phyloP scores from a whole-genome alignment of 2,113 vertebrate species.

The Orientallactaga bullata region DNA sequence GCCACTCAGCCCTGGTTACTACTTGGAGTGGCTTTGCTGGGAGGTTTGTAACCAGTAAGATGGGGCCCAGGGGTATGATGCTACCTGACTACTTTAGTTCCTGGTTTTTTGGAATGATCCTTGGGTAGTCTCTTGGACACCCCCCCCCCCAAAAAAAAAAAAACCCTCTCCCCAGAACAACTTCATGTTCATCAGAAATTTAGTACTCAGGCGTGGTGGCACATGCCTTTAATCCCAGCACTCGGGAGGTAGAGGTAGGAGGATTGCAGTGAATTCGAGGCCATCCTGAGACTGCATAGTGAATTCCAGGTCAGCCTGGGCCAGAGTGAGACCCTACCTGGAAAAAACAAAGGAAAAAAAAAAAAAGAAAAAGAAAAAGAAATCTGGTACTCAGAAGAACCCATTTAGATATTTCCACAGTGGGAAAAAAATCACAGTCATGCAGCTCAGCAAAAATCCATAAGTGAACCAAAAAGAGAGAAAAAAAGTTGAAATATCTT shows the following conservation, averaged over 20 bases:
- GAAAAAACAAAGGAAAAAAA: too few relatives aligned
- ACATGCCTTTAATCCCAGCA: too few relatives aligned
- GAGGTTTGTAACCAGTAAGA: not conserved
- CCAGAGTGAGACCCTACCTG: too few relatives aligned
- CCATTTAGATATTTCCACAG: conserved; percentile 9
- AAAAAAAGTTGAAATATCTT: conserved; percentile 48
- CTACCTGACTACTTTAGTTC: not conserved
- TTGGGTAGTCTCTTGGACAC: not conserved
- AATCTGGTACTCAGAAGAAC: conserved; percentile 44
- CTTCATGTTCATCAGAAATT: not conserved
- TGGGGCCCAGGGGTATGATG: not conserved
- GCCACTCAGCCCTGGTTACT: conserved; percentile 51
- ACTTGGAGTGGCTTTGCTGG: conserved; percentile 34
- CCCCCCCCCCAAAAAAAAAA: not conserved
- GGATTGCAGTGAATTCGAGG: too few relatives aligned
- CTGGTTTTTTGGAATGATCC: not conserved
- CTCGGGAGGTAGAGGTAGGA: too few relatives aligned
- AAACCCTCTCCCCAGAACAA: too few relatives aligned
- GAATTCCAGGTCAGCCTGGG: too few relatives aligned
- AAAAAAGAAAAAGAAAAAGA: not conserved
- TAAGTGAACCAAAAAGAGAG: not conserved
- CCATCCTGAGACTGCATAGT: too few relatives aligned
- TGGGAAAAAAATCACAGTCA: conserved; percentile 61
- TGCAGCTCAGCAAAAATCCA: conserved; percentile 20
- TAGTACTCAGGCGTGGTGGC: not conserved